These are phyloP conservation scores for Regulus satrapa DNA, from an alignment of 2,113 vertebrate species.

Conservation along the genomic window DNA sequence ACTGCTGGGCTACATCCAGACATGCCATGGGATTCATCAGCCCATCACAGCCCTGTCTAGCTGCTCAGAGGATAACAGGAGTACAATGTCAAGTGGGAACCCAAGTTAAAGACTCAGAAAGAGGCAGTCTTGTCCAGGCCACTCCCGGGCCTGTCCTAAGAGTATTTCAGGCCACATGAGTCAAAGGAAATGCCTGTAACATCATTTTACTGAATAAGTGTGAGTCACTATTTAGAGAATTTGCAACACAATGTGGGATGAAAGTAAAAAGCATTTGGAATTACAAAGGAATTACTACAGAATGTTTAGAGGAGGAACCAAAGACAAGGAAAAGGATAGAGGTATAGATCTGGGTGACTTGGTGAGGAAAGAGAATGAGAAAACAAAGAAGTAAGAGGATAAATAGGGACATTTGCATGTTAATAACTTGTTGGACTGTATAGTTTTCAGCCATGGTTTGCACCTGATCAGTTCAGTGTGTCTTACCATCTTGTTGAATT, in stretches of 20 bases:
- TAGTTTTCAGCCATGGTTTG: neutral
- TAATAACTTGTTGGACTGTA: neutral
- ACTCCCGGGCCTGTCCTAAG: neutral
- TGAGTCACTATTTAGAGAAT: neutral
- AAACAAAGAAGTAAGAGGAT: neutral
- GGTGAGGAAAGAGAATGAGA: neutral
- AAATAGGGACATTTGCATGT: neutral
- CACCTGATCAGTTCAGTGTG: neutral
- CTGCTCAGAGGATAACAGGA: neutral
- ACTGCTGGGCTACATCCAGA: neutral
- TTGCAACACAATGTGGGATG: neutral
- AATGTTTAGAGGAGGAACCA: neutral
- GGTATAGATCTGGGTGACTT: neutral
- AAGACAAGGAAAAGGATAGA: neutral
- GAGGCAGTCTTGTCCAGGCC: neutral
- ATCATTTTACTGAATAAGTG: neutral
- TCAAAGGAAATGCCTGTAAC: accelerated
- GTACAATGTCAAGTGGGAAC: neutral
- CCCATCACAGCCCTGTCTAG: neutral
- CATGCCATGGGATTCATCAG: neutral
- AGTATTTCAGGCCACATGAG: neutral
- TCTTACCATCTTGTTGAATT: neutral
- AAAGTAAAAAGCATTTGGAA: neutral
- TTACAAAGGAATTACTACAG: neutral
- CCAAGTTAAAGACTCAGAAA: neutral